Evolutionary conservation across 2,113 vertebrate species (phyloP), one percentile per base, ranked within the genome.

Genomic region (Onychorhynchus coronatus): DNA sequence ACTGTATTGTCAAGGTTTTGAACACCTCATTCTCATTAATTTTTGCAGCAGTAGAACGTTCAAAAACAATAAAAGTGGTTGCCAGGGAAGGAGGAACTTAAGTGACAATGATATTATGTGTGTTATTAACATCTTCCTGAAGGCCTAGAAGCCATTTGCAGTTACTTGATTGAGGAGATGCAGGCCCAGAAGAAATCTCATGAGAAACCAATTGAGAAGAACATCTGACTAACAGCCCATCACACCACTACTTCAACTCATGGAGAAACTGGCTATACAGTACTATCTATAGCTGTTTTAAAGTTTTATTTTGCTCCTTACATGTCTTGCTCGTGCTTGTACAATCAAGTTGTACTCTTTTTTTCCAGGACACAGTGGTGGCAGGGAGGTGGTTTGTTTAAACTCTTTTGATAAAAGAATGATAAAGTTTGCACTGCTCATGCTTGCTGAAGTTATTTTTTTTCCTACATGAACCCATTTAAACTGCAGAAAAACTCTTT

Each of bases 281-380:
- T 14, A 28, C 16, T 9, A 52, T 12, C 59, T 46, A 37, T 21
- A 72, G 41, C 5, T 12, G 14, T 2, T 75, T 47, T 12, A 53
- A 65, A 70, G 15, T 33, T 71, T 59, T 59, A 8, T 33, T 90
- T 71, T 27, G 27, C 25, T 78, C 20, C 30, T 82, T 78, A n/a
- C 1, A 3, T 41, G 63, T 33, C 33, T 59, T 82, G 19, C 30
- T 71, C 53, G 8, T 37, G 33, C 13, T 49, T 53, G 24, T 37
- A 62, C 24, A 58, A 11, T 22, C 52, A 59, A 77, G 12, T 7
- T 50, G 4, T 4, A 28, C 15, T 78, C 12, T 33, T 25, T n/a
- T 35, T 65, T 91, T 68, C 30, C 22, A 76, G 21, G 15, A 46
- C 8, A 44, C 7, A 47, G 5, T 0, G 0, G 33, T 33, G 4